Evolutionary conservation across 2,888 invertebrate species (phyloP), one percentile per base, ranked within the genome.

Genomic region (Seira ritae): DNA sequence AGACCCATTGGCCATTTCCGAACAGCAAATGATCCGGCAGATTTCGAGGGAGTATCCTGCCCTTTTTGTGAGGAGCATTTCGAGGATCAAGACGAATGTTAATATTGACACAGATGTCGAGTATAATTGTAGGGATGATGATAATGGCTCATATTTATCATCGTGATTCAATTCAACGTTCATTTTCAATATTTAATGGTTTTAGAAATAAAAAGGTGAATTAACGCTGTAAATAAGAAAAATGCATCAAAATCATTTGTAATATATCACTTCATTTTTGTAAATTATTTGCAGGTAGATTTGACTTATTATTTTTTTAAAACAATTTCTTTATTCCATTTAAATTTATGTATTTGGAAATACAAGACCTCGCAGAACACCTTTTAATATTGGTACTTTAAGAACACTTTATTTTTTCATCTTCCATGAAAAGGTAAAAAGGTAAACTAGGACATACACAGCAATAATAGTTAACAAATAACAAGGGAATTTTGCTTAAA

Each of bases 361-460:
- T 75, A 80, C 74, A 74, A 75, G 65, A 74, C 31, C 69, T 4
- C 31, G 2, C 8, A 31, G 31, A 31, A 31, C 31, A 31, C n/a
- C n/a, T n/a, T 31, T 31, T 31, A 31, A 31, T 8, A 31, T 31
- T 31, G 31, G 31, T 31, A 31, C 2, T 31, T n/a, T 31, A 31
- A 2, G 31, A 31, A 31, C 31, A 31, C 31, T 31, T 31, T 31
- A 31, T 31, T 31, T 31, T 4, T 31, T n/a, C n/a, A n/a, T n/a
- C n/a, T 8, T 31, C 75, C 50, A 71, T 81, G 81, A 81, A 81
- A 81, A 81, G 81, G 81, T 81, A 81, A 75, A 81, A 81, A 81
- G 81, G 81, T 81, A 81, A 31, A 75, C 81, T 81, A 81, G 70
- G 81, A 81, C 71, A 71, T 62, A 50, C 60, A 74, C 23, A 23